Evolutionary conservation across 1,140 invertebrate genomes (phyloP).

Genomic region (Palaemon carinicauda): DNA sequence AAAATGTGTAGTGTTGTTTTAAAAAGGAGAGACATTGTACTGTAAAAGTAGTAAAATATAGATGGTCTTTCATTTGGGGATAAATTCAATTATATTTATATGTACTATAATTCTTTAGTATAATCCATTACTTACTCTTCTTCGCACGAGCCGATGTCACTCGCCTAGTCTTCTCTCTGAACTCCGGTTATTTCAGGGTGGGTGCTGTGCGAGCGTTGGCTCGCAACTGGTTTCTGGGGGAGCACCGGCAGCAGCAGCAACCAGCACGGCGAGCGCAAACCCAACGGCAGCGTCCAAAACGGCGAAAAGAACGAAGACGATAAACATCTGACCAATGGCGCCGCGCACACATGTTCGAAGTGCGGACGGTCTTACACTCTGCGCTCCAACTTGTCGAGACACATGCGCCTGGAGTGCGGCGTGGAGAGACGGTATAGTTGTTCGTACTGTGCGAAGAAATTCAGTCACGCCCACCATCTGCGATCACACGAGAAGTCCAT

Average conservation of each 20-base stretch:
- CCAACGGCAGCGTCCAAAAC: background rate
- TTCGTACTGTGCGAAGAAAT: conserved; percentile 40
- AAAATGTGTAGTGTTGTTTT: too few relatives aligned
- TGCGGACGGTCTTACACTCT: conserved; percentile 74
- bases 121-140: too few relatives aligned
- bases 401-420: conserved; percentile 85
- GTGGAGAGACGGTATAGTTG: conserved; percentile 51
- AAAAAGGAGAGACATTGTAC: too few relatives aligned
- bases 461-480: conserved; percentile 53
- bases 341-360: conserved; percentile 65
- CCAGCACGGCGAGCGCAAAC: too few relatives aligned
- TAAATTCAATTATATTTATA: too few relatives aligned
- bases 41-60: too few relatives aligned
- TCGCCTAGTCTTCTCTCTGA: too few relatives aligned
- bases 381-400: conserved; percentile 74
- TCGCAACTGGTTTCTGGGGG: conserved; percentile 44
- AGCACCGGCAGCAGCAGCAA: too few relatives aligned
- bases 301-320: background rate
- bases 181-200: conserved; percentile 49
- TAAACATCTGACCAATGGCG: too few relatives aligned
- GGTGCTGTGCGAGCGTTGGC: conserved; percentile 46
- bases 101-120: too few relatives aligned
- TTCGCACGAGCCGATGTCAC: too few relatives aligned
- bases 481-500: conserved; percentile 52
- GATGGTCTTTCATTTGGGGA: too few relatives aligned